Base-by-base conservation (phyloP, 2,113 vertebrate species). In the Gopherus flavomarginatus region DNA sequence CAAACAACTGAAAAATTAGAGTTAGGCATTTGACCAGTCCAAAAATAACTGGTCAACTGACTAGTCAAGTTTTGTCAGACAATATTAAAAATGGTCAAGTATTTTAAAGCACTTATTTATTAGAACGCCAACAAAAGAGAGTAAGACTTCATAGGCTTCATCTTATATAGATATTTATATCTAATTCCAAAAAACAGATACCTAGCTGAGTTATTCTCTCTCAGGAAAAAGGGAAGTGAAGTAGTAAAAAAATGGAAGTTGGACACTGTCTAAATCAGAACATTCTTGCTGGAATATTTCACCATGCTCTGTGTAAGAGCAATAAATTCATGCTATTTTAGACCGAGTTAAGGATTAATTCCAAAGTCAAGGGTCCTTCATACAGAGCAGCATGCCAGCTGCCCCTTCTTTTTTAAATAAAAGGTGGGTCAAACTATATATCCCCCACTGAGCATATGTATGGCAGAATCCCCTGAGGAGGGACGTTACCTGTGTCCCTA, bases 1-100 rank as follows among this genome's bases (percentile, higher is more conserved):
- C 89, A 96, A 90, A 95, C 90, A 97, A 93, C 35, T 93, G 81
- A 91, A 95, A 95, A 95, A 94, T 81, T 87, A 90, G 65, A 19
- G 65, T 22, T 38, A 8, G n/a, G 35, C 65, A 69, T 69, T n/a
- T n/a, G 65, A 72, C 17, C 9, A 72, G 8, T 38, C 65, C 65
- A 72, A 72, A 72, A 72, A 38, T 72, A 72, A 72, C 65, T 72
- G 35, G 19, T 72, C 31, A 72, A 38, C 65, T 38, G 65, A 72
- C 17, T 21, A 21, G 65, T 22, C 35, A n/a, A 72, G 21, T 72
- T 38, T 38, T 38, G n/a, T 72, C 65, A 38, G 35, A 35, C 27
- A 35, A 35, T 35, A 14, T 65, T 1, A 65, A 65, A 65, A 38
- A 72, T 72, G 62, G 65, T 38, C 65, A 72, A 72, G 22, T 38